These are phyloP conservation scores for Colossoma macropomum DNA, from an alignment of 2,113 vertebrate species.

Conservation along the genomic window DNA sequence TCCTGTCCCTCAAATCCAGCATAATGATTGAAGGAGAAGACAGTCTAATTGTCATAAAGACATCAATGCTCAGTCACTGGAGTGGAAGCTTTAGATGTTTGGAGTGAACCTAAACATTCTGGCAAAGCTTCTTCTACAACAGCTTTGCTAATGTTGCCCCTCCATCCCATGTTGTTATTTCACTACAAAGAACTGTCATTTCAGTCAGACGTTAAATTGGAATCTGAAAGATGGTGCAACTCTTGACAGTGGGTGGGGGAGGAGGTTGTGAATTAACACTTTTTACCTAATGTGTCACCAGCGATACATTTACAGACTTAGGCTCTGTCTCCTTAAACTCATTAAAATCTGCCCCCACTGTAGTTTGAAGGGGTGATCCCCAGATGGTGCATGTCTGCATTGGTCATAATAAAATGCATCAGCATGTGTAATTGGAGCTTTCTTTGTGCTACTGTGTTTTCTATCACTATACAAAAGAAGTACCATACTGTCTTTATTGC, in stretches of 20 bases:
- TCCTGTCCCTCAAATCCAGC: background rate
- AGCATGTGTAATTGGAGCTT: too few relatives aligned
- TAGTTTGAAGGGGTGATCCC: background rate
- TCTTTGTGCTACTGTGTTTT: too few relatives aligned
- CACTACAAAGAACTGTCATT: background rate
- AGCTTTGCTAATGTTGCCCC: background rate
- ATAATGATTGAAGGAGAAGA: conserved; percentile 40
- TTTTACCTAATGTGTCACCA: background rate
- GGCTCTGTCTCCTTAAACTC: background rate
- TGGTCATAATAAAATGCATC: too few relatives aligned
- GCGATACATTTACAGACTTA: background rate
- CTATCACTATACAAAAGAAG: too few relatives aligned
- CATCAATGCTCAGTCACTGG: conserved; percentile 15
- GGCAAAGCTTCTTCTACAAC: background rate
- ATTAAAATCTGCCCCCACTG: background rate
- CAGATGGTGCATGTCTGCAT: too few relatives aligned
- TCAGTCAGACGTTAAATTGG: background rate
- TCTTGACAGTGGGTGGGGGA: background rate
- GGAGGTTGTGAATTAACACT: background rate
- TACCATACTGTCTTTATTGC: too few relatives aligned
- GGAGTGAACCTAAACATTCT: background rate
- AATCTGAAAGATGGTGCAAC: too few relatives aligned
- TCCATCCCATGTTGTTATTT: background rate
- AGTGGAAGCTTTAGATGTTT: background rate
- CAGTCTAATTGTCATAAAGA: conserved; percentile 63